Evolutionary conservation across 2,113 vertebrate genomes (phyloP).

Genomic region (Micromys minutus): DNA sequence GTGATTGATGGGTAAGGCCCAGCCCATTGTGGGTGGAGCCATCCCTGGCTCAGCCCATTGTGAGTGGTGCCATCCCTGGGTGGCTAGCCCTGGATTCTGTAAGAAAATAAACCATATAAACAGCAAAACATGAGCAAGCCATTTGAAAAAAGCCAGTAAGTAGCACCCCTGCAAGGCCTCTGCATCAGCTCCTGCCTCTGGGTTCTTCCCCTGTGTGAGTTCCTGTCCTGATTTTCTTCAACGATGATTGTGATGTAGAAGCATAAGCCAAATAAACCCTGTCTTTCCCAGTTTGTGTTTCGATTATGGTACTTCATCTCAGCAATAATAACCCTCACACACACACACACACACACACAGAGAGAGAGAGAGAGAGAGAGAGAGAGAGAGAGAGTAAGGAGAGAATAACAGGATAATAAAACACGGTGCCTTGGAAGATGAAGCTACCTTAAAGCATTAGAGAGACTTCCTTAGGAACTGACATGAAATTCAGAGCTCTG

Average conservation of each 20-base stretch:
- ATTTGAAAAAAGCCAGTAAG: neutral
- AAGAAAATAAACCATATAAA: no score
- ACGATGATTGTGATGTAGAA: neutral
- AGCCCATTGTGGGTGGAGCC: no score
- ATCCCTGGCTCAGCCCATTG: no score
- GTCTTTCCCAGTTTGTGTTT: neutral
- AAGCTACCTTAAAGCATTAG: neutral
- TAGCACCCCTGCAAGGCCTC: neutral
- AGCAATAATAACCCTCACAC: neutral
- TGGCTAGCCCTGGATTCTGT: no score
- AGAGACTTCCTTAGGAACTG: neutral
- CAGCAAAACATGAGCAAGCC: no score
- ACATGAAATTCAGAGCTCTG: neutral
- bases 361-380: no score
- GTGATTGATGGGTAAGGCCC: no score
- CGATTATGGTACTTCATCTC: neutral
- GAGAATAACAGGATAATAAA: neutral
- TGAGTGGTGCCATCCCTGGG: no score
- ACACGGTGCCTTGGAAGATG: neutral
- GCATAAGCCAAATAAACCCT: neutral
- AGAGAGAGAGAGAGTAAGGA: neutral
- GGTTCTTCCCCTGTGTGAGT: neutral
- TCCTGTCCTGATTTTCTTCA: neutral
- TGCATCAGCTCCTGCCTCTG: neutral
- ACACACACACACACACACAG: neutral